Evolutionary conservation across 1,140 invertebrate genomes (phyloP).

Genomic region (Triops longicaudatus): DNA sequence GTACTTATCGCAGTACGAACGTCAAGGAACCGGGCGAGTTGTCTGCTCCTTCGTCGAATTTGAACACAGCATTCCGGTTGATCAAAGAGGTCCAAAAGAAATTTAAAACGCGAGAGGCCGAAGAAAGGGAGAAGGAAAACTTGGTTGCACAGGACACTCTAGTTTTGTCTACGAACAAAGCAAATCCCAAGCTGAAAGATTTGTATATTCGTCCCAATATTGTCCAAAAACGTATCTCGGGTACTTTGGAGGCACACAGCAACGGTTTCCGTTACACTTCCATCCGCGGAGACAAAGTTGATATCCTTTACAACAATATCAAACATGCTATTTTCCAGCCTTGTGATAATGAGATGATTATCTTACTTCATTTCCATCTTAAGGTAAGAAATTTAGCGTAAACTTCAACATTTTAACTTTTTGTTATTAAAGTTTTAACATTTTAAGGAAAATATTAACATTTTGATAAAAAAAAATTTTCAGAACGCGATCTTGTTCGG

Average conservation of each 20-base stretch:
- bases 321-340: constrained; percentile 99
- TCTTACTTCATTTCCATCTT: constrained; percentile 95
- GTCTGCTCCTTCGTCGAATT: constrained; percentile 85
- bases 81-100: constrained; percentile 99
- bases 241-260: constrained; percentile 80
- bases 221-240: constrained; percentile 93
- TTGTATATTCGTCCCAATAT: constrained; percentile 98
- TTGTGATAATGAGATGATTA: constrained; percentile 99
- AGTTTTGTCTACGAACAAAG: constrained; percentile 90
- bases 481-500: constrained; percentile 97
- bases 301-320: constrained; percentile 99
- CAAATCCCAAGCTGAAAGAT: constrained; percentile 97
- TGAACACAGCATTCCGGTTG: constrained; percentile 91
- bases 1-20: constrained; percentile 96
- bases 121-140: constrained; percentile 96
- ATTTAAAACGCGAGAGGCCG: constrained; percentile 94
- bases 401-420: constrained; percentile 1
- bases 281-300: constrained; percentile 96
- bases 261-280: constrained; percentile 99
- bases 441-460: no score
- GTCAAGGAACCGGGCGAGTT: constrained; percentile 95
- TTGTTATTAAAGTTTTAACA: constrained; percentile 13
- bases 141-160: constrained; percentile 98
- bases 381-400: constrained; percentile 56
- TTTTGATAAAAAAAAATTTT: constrained; percentile 27